Evolutionary conservation across 2,888 invertebrate species (phyloP).

Genomic region (Aphrophora alni): DNA sequence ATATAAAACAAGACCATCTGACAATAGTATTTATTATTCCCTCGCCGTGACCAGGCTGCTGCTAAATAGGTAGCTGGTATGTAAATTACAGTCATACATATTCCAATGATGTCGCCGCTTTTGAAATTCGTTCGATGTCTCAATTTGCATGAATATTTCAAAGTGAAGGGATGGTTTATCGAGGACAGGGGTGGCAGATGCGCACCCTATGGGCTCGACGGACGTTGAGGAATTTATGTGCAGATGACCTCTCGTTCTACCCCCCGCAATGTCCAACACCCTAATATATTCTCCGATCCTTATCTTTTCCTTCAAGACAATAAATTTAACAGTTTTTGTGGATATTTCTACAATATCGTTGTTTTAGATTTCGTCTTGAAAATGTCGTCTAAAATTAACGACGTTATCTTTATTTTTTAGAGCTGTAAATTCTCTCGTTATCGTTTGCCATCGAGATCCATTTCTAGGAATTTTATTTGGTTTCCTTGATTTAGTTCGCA

Average conservation of each 20-base stretch:
- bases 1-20: background rate
- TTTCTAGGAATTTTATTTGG: too few species aligned
- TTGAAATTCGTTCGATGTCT: background rate
- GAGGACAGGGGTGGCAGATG: background rate
- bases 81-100: background rate
- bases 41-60: background rate
- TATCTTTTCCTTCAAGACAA: background rate
- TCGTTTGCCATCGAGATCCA: too few species aligned
- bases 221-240: background rate
- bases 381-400: background rate
- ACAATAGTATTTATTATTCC: background rate
- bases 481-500: too few species aligned
- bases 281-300: background rate
- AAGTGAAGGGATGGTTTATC: background rate
- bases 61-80: background rate
- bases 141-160: slow-evolving; percentile 9
- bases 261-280: background rate
- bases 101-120: background rate
- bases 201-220: background rate
- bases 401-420: background rate
- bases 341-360: background rate
- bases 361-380: background rate
- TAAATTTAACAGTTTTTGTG: background rate
- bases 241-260: background rate
- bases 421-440: too few species aligned